Conservation (phyloP, 2,797 vertebrate genomes). For the Glossophaga mutica region DNA sequence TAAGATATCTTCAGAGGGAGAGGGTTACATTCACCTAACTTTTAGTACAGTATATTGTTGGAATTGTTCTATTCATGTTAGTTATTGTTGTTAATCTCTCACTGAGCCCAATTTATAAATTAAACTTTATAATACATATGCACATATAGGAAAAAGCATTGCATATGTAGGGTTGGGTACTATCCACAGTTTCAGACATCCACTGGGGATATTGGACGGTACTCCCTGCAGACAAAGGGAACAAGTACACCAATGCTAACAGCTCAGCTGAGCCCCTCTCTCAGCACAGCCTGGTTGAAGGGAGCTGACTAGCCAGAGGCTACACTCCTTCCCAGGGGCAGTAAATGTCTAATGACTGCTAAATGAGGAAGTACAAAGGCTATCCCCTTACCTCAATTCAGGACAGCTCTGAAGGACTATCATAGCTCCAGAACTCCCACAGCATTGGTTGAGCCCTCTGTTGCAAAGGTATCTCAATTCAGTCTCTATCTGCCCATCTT, state of each 20-base stretch:
- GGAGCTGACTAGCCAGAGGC: background rate
- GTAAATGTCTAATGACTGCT: background rate
- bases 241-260: background rate
- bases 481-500: background rate
- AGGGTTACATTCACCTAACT: background rate
- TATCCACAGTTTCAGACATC: background rate
- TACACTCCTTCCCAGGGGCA: background rate
- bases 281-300: background rate
- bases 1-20: background rate
- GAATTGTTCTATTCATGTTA: background rate
- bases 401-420: background rate
- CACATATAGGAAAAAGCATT: background rate
- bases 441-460: background rate
- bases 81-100: background rate
- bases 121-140: background rate
- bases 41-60: background rate
- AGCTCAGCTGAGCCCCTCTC: background rate
- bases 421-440: background rate
- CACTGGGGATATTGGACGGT: background rate
- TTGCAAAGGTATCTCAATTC: background rate
- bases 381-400: background rate
- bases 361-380: background rate
- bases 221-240: background rate
- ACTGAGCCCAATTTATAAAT: background rate
- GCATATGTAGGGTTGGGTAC: background rate